Conservation (phyloP, 2,113 vertebrate genomes). For the Erythrolamprus reginae region DNA sequence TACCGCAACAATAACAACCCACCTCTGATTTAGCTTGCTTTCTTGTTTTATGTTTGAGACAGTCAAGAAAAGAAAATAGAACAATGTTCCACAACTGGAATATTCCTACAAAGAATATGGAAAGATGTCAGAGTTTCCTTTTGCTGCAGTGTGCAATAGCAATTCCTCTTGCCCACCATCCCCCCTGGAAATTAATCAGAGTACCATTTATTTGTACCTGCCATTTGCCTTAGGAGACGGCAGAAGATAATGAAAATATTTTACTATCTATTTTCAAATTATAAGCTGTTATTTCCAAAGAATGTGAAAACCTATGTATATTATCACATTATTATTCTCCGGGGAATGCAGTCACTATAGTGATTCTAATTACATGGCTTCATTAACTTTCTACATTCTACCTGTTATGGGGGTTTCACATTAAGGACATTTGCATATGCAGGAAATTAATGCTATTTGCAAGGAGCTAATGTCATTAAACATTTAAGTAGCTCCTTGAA, state of each 20-base stretch:
- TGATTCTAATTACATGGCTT: slow-evolving; percentile 89
- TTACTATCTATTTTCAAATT: slow-evolving; percentile 81
- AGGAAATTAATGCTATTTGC: slow-evolving; percentile 82
- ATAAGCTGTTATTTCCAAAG: slow-evolving; percentile 73
- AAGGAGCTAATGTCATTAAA: slow-evolving; percentile 79
- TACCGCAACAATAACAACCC: too few species aligned
- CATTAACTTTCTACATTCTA: slow-evolving; percentile 88
- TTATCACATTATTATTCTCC: slow-evolving; percentile 78
- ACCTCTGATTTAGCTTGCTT: too few species aligned
- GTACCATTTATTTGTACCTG: slow-evolving; percentile 77
- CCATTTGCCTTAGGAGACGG: slow-evolving; percentile 73
- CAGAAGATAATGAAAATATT: slow-evolving; percentile 81
- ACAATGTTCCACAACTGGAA: slow-evolving; percentile 19
- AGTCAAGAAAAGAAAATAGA: slow-evolving; percentile 25
- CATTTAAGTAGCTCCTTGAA: slow-evolving; percentile 69
- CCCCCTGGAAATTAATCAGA: slow-evolving; percentile 66
- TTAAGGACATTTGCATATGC: slow-evolving; percentile 88
- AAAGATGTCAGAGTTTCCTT: slow-evolving; percentile 47
- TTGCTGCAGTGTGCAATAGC: slow-evolving; percentile 62
- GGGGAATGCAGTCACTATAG: slow-evolving; percentile 80
- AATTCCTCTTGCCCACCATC: slow-evolving; percentile 39
- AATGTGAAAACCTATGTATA: slow-evolving; percentile 72
- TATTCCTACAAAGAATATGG: slow-evolving; percentile 42
- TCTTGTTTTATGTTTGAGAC: slow-evolving; percentile 4
- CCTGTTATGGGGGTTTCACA: slow-evolving; percentile 79